Conservation (phyloP, 2,113 vertebrate species). For the Otus sunia region DNA sequence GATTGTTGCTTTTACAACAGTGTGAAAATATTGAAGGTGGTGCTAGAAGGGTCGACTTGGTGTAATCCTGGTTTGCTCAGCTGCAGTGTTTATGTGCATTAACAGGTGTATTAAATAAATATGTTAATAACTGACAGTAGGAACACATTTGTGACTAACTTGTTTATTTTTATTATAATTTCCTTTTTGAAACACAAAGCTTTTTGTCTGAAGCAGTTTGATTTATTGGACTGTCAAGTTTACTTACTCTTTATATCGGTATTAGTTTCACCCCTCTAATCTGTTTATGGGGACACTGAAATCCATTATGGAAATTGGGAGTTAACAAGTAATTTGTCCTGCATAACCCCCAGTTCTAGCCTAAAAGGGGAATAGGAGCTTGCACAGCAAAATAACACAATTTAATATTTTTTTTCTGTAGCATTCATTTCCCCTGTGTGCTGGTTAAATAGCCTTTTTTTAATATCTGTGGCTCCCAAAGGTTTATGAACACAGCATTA, state of each 20-base stretch:
- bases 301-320: neutral
- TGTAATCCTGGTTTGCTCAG: neutral
- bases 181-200: neutral
- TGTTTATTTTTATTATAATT: neutral
- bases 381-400: neutral
- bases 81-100: neutral
- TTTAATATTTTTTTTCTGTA: neutral
- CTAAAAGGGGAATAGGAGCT: neutral
- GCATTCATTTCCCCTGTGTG: neutral
- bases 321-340: neutral
- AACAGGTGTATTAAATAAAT: neutral
- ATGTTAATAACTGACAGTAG: neutral
- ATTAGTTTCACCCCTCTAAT: neutral
- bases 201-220: neutral
- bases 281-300: neutral
- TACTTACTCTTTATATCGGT: neutral
- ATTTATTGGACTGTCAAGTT: slow-evolving; percentile 32
- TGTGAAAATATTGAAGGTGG: neutral
- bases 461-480: neutral
- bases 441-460: neutral
- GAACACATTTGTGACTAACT: neutral
- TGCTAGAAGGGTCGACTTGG: neutral
- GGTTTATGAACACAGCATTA: neutral
- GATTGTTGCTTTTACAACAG: neutral
- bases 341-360: neutral